Evolutionary conservation across 1,140 invertebrate species (phyloP), one percentile per base, ranked within the genome.

Genomic region (Rhopalosiphum maidis): DNA sequence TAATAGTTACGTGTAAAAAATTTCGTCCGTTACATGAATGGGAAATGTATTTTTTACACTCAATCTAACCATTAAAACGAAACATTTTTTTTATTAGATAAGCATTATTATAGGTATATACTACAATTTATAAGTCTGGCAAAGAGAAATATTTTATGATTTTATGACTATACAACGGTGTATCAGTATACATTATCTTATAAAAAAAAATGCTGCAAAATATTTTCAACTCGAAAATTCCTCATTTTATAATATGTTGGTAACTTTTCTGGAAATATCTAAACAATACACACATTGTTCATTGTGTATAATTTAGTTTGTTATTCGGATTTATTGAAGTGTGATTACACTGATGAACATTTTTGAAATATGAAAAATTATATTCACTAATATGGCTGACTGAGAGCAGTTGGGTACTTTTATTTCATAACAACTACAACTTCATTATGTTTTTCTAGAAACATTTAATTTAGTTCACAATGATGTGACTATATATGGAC

Each of bases 81-180:
- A 77, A n/a, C 9, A n/a, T n/a, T 68, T 60, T 60, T 60, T n/a
- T 77, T 68, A 77, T 35, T 77, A 77, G 60, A 77, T 35, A 77
- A 77, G 30, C 15, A 77, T 77, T 77, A 77, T 77, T n/a, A 15
- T 77, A 77, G n/a, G 60, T 77, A n/a, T 77, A 6, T 35, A 77
- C 30, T 77, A 77, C 15, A 77, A 77, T 77, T 77, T 77, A 77
- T n/a, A 77, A n/a, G 60, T 77, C 30, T n/a, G 30, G n/a, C 11
- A n/a, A 77, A 77, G 60, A n/a, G 30, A 77, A 77, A 77, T 77
- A n/a, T 77, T 77, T 68, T n/a, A 77, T 77, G n/a, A 35, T n/a
- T 77, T n/a, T 18, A 18, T 77, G 60, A 18, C 30, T 30, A 37
- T 37, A 68, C 3, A 77, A 77, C 15, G 15, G n/a, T 77, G 30